Evolutionary conservation across 2,113 vertebrate species (phyloP), one percentile per base, ranked within the genome.

Genomic region (Vicugna pacos): DNA sequence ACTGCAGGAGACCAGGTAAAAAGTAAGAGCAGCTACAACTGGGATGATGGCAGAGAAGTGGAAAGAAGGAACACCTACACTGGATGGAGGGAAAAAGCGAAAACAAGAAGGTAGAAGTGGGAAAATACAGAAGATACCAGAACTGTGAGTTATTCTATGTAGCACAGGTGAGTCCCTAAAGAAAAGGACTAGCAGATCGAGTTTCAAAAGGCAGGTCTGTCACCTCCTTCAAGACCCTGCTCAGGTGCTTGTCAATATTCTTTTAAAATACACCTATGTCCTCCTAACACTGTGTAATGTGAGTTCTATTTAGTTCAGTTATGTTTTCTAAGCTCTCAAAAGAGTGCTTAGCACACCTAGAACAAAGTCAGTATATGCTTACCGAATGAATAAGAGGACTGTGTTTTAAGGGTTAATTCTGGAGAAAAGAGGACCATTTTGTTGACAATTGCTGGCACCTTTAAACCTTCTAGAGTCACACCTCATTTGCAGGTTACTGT

Each of bases 291-390:
- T 52, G 11, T 48, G 14, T 54, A 28, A 58, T n/a, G 20, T 48
- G 30, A 89, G 9, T 38, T 70, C 13, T 93, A 35, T 70, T 67
- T 95, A 77, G 22, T 72, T 91, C 77, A 32, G 32, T 60, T 67
- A 30, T 67, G 20, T 67, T 73, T 90, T 58, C 72, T 91, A 54
- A 81, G 35, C 20, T 58, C 46, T 92, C 80, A 89, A 83, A 93
- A 92, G 9, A 67, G 1, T 54, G 65, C 17, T 56, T 48, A 73
- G n/a, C 12, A 48, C 35, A 70, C 56, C 32, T 30, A 28, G 76
- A 85, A 75, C 38, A 54, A 93, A 86, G 38, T 81, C 14, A 48
- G 8, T 62, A 20, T 1, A 7, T 48, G n/a, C 73, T 76, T 46
- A 46, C 56, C 62, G 35, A 69, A 50, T 70, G 58, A 69, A 60